Percentiles rank a stretch among this genome's conserved stretches.
These are phyloP conservation scores for Brachylomia viminalis DNA, from an alignment of 2,888 invertebrate species.

Conservation along the genomic window DNA sequence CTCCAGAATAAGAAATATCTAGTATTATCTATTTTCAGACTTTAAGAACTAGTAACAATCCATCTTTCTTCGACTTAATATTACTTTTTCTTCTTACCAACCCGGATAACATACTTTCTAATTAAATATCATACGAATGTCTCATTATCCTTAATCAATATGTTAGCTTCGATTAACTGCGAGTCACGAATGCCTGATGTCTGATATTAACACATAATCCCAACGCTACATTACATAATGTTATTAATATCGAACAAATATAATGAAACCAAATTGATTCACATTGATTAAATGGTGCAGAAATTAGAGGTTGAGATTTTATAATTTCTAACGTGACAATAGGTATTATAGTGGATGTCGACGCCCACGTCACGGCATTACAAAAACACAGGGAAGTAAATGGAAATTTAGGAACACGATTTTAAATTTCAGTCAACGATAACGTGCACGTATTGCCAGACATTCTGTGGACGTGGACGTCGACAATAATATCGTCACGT, in stretches of 20 bases:
- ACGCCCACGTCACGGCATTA: background rate
- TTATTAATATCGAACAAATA: constrained; percentile 42
- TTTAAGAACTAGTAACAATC: background rate
- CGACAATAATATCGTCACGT: background rate
- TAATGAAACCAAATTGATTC: constrained; percentile 2
- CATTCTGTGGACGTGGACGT: background rate
- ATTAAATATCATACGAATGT: constrained; percentile 36
- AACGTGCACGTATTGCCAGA: background rate
- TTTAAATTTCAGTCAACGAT: background rate
- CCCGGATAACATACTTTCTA: constrained; percentile 27
- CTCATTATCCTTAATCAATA: constrained; percentile 49
- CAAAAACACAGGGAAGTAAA: background rate
- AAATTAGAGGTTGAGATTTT: background rate
- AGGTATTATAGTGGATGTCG: no score
- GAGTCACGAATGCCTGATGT: constrained; percentile 20
- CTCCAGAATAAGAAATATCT: background rate
- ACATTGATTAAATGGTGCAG: background rate
- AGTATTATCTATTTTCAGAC: background rate
- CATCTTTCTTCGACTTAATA: background rate
- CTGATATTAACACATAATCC: constrained; percentile 47
- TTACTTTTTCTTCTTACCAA: background rate
- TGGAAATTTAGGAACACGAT: background rate
- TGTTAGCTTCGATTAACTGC: constrained; percentile 35
- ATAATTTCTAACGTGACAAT: background rate
- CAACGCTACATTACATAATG: constrained; percentile 17